phyloP scores from a whole-genome alignment of 2,888 invertebrate genomes.

The Apeira syringaria region DNA sequence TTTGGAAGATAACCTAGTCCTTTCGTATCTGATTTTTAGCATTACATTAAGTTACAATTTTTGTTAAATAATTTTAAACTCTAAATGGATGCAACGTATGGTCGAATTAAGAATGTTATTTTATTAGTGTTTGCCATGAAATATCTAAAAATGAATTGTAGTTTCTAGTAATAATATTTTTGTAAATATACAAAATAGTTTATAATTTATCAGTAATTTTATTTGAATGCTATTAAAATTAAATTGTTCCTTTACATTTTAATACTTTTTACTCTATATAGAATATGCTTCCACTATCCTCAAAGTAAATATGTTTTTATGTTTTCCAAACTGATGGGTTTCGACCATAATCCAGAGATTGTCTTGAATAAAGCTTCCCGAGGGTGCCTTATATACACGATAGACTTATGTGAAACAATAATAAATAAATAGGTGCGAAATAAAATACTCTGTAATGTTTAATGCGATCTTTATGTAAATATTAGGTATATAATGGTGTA shows the following conservation, averaged over 20 bases:
- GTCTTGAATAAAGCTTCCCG: conserved; percentile 52
- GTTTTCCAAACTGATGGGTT: no score
- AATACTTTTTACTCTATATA: no score
- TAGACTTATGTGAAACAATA: conserved; percentile 35
- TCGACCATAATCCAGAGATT: conserved; percentile 31
- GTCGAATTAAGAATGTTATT: no score
- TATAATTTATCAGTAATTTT: no score
- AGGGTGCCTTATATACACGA: conserved; percentile 67
- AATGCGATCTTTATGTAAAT: conserved; percentile 71
- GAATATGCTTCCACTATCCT: no score
- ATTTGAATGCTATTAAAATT: no score
- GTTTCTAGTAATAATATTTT: no score
- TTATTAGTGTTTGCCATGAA: no score
- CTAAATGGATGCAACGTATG: conserved; percentile 61
- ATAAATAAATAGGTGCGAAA: conserved; percentile 68
- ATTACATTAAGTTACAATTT: conserved; percentile 28
- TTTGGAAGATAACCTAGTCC: conserved; percentile 64
- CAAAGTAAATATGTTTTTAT: no score
- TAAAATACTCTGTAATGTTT: conserved; percentile 71
- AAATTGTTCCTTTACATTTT: no score
- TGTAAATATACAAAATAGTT: no score
- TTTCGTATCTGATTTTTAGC: conserved; percentile 63
- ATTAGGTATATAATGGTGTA: conserved; percentile 63
- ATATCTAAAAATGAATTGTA: no score
- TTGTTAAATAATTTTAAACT: conserved; percentile 41